Base-by-base conservation (phyloP, 1,140 invertebrate genomes). In the Phenacoccus solenopsis region DNA sequence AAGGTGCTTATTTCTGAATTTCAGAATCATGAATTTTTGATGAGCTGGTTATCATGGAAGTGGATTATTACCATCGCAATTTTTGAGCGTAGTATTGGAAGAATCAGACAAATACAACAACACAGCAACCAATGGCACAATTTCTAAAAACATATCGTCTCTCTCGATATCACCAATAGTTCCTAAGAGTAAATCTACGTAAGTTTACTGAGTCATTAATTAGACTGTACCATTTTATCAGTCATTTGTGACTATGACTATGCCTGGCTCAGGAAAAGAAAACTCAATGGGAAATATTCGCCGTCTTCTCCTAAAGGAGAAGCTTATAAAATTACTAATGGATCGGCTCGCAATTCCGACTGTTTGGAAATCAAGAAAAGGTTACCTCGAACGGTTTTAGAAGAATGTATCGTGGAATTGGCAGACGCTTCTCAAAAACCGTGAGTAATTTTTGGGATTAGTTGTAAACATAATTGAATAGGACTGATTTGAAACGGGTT, bases 51-150 rank as follows among this genome's bases (percentile, higher is more conserved):
- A 28, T 61, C n/a, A 67, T 24, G 25, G 72, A 70, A 12, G 1
- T 68, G 64, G 69, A 27, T 7, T 71, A 28, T 69, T 71, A 32
- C 72, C 72, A 13, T 70, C 72, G 5, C 72, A 72, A 27, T 72
- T 72, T 67, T 67, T 72, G 0, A 74, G 72, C 30, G 69, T 74
- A 3, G 59, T 72, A 9, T 35, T 74, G 7, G 70, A 71, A 35
- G 72, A 72, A 68, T 32, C 27, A 4, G 67, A 69, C 20, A 64
- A 27, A 64, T 24, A 64, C 25, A 27, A 22, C 21, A n/a, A 7
- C 21, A 10, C 10, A 16, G 21, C 59, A 25, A 16, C 59, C 5
- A 25, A 24, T 22, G 2, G 12, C 20, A n/a, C n/a, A n/a, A n/a
- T n/a, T n/a, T 64, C 21, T 64, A 24, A 64, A 64, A 49, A 49